Evolutionary conservation across 2,797 vertebrate genomes (phyloP), one percentile per base, ranked within the genome.

Genomic region (Valencia hispanica): DNA sequence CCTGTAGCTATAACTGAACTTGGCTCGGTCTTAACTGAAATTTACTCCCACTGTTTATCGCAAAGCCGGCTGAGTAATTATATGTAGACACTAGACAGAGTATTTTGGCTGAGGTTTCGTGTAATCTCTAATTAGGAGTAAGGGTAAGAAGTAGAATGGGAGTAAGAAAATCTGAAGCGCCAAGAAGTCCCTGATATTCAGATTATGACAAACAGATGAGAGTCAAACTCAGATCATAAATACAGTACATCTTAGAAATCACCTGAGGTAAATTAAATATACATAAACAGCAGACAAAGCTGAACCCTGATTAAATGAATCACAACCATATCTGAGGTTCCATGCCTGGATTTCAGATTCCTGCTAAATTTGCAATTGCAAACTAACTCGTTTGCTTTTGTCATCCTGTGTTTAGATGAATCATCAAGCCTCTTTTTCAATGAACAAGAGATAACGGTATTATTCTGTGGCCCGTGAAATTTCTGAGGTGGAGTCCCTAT

Each of bases 111-210:
- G 77, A 84, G 74, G 73, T 74, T 87, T 86, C 36, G 3, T 66
- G 71, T 75, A 75, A 89, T 87, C 85, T 88, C 79, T 87, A 84
- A 91, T 86, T 88, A 84, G 70, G 73, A 79, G 18, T 2, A 17
- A 32, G 57, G 70, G 17, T 18, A 55, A 73, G 73, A 66, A 68
- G 78, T 27, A 66, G 69, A 82, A 84, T 39, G 53, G 74, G 75
- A 85, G 74, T 77, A 57, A 70, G 74, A 55, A 48, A 43, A 71
- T n/a, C 25, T 66, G 22, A 66, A 7, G 11, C 10, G 43, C 45
- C 41, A 11, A 1, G 14, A 61, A 65, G 4, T 51, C 22, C 30
- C 57, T 69, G 70, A 73, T 68, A 70, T 75, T 80, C n/a, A 69
- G 41, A 72, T 73, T 12, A n/a, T 59, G 45, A 1, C 39, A 50